These are phyloP conservation scores for Bimastos eiseni DNA, from an alignment of 2,888 invertebrate species.

Conservation along the genomic window DNA sequence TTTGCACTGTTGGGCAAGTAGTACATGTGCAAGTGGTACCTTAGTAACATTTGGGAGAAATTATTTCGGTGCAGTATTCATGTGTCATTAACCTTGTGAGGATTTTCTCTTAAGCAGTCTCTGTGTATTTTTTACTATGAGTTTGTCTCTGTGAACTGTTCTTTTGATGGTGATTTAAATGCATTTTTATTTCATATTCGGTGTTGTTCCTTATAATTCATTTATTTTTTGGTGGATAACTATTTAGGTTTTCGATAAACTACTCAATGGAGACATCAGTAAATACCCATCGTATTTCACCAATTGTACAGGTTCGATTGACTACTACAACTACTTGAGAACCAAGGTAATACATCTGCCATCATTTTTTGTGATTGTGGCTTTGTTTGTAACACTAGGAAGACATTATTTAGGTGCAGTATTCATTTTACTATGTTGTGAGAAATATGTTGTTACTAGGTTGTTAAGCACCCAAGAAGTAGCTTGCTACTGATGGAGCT, in stretches of 20 bases:
- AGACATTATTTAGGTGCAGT: neutral
- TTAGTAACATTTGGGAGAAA: no score
- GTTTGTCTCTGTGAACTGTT: neutral
- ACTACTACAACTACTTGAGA: conserved; percentile 56
- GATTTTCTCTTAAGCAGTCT: no score
- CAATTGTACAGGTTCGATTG: conserved; percentile 54
- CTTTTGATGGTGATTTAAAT: neutral
- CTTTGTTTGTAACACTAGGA: no score
- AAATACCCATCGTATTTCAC: conserved; percentile 53
- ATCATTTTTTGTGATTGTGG: no score
- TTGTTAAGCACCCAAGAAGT: no score
- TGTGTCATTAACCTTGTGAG: no score
- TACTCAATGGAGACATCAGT: conserved; percentile 57
- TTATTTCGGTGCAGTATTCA: no score
- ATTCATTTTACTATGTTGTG: neutral
- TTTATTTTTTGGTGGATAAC: neutral
- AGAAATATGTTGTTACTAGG: neutral
- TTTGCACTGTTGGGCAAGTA: no score
- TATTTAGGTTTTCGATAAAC: conserved; percentile 44
- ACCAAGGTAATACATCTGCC: conserved; percentile 49
- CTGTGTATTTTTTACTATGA: no score
- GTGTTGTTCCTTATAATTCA: neutral
- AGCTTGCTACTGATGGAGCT: no score
- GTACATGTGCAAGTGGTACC: no score
- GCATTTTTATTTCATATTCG: neutral